A percentile compares a stretch with the other conserved stretches of the same genome.
Evolutionary conservation across 2,797 vertebrate species (phyloP).

Genomic region (Knipowitschia caucasica): DNA sequence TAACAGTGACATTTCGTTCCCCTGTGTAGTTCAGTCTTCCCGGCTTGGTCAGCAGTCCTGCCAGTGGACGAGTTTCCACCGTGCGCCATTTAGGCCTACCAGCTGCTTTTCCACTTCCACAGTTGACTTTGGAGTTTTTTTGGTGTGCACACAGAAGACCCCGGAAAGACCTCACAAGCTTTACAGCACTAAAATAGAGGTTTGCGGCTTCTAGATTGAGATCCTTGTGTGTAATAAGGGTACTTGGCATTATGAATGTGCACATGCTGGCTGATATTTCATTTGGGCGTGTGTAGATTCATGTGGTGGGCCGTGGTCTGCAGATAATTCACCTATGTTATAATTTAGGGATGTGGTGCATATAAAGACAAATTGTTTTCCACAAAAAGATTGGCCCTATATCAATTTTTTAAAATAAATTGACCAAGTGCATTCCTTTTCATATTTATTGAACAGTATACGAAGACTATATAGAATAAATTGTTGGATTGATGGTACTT

Average conservation of each 20-base stretch:
- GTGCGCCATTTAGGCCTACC: slow-evolving; percentile 8
- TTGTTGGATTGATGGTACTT: neutral
- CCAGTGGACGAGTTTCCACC: slow-evolving; percentile 15
- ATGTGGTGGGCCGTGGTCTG: slow-evolving; percentile 13
- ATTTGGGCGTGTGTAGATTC: slow-evolving; percentile 9
- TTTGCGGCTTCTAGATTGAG: slow-evolving; percentile 11
- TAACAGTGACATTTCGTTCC: slow-evolving; percentile 32
- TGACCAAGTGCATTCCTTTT: neutral
- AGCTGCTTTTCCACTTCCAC: slow-evolving; percentile 8
- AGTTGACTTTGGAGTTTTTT: slow-evolving; percentile 24
- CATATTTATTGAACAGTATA: too few relatives aligned
- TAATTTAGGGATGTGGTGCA: slow-evolving; percentile 24
- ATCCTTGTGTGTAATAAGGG: neutral
- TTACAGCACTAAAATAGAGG: slow-evolving; percentile 3
- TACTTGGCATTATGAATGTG: slow-evolving; percentile 9
- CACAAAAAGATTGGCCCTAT: slow-evolving; percentile 14
- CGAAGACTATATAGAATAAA: too few relatives aligned
- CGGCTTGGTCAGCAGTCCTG: slow-evolving; percentile 30
- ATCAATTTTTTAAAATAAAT: neutral
- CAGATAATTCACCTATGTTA: slow-evolving; percentile 16
- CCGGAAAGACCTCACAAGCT: slow-evolving; percentile 17
- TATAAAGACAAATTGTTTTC: slow-evolving; percentile 24
- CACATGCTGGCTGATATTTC: slow-evolving; percentile 15
- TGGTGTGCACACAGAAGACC: neutral
- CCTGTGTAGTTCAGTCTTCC: slow-evolving; percentile 9